A percentile compares a stretch with the other conserved stretches of the same genome.
Evolutionary conservation across 2,888 invertebrate species (phyloP).

Genomic region (Taenaris catops): DNA sequence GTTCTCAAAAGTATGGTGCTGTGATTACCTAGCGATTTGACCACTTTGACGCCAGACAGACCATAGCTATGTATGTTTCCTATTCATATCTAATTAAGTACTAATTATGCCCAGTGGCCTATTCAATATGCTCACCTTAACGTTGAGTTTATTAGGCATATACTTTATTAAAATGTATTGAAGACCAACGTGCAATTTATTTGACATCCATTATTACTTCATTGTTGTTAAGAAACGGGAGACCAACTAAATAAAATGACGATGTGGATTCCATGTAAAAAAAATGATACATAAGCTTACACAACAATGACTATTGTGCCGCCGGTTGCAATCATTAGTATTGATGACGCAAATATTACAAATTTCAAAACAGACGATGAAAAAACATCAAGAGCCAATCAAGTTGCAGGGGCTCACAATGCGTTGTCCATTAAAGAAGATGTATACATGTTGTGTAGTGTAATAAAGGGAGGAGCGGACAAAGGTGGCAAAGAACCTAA

Average conservation of each 20-base stretch:
- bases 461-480: constrained; percentile 60
- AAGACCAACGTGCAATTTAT: constrained; percentile 29
- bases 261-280: constrained; percentile 53
- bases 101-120: constrained; percentile 26
- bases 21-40: too few relatives aligned
- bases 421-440: constrained; percentile 44
- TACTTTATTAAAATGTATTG: constrained; percentile 30
- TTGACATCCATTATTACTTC: constrained; percentile 45
- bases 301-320: constrained; percentile 73
- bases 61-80: neutral
- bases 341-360: constrained; percentile 75
- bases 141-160: constrained; percentile 32
- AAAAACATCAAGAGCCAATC: constrained; percentile 70
- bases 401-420: constrained; percentile 45
- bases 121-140: constrained; percentile 25
- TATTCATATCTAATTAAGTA: constrained; percentile 22
- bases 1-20: too few relatives aligned
- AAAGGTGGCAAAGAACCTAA: constrained; percentile 68
- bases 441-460: constrained; percentile 55
- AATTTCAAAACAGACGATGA: constrained; percentile 51
- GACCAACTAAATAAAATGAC: constrained; percentile 76
- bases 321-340: constrained; percentile 74
- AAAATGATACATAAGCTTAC: constrained; percentile 45
- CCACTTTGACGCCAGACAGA: too few relatives aligned
- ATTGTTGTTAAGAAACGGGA: constrained; percentile 53